Conservation (phyloP, 2,888 invertebrate genomes). For the Melipona bicolor region DNA sequence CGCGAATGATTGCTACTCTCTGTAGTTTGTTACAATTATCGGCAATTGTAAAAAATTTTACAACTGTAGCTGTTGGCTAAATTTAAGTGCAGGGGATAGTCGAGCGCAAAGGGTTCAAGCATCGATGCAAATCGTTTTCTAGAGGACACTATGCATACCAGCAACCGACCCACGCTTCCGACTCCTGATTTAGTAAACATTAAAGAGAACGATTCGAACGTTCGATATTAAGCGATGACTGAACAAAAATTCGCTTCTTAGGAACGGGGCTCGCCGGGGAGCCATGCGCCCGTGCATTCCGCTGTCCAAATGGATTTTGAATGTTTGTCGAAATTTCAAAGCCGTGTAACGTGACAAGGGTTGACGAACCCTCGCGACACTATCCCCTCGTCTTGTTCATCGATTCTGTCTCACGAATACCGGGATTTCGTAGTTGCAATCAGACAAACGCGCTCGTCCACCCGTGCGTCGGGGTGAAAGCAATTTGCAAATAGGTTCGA, state of each 20-base stretch:
- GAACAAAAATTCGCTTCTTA: background rate
- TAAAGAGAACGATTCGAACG: too few species aligned
- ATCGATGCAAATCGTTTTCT: too few species aligned
- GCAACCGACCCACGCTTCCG: too few species aligned
- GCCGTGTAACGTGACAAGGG: constrained; percentile 29
- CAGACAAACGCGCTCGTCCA: constrained; percentile 75
- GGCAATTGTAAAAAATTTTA: too few species aligned
- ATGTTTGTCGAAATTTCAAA: background rate
- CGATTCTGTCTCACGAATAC: constrained; percentile 67
- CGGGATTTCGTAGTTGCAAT: constrained; percentile 76
- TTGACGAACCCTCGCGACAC: constrained; percentile 27
- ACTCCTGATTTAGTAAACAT: too few species aligned
- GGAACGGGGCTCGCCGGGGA: background rate
- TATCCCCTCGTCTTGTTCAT: constrained; percentile 61
- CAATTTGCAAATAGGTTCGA: constrained; percentile 83
- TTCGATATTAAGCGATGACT: background rate
- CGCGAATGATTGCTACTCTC: too few species aligned
- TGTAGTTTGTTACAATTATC: too few species aligned
- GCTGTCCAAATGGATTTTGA: background rate
- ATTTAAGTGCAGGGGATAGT: too few species aligned
- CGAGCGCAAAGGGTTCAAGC: too few species aligned
- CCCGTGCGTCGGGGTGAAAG: constrained; percentile 73
- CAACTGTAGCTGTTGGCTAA: too few species aligned
- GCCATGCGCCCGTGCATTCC: background rate
- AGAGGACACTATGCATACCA: too few species aligned